Evolutionary conservation across 2,113 vertebrate species (phyloP).

Genomic region (Peromyscus polionotus): DNA sequence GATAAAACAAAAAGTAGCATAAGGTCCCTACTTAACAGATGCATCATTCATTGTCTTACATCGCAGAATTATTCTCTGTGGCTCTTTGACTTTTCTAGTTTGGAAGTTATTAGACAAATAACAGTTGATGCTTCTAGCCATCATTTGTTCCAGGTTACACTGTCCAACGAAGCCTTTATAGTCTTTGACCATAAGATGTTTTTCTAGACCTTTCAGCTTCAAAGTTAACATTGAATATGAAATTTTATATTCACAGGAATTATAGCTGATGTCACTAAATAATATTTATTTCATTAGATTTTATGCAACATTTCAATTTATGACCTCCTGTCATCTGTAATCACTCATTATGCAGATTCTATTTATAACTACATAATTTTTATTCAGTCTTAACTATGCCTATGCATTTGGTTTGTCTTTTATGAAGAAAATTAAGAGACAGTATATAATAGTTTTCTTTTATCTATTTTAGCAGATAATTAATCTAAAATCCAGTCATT

Average conservation of each 20-base stretch:
- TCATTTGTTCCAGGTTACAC: background rate
- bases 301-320: conserved; percentile 19
- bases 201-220: conserved; percentile 3
- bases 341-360: conserved; percentile 23
- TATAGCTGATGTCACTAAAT: conserved; percentile 43
- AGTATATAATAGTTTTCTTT: background rate
- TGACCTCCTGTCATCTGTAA: conserved; percentile 5
- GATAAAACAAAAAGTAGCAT: background rate
- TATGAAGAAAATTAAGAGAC: conserved; percentile 14
- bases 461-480: conserved; percentile 60
- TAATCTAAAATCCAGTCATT: conserved; percentile 40
- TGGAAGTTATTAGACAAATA: background rate
- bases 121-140: background rate
- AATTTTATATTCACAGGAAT: conserved; percentile 2
- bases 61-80: background rate
- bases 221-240: conserved; percentile 14
- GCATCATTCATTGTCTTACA: background rate
- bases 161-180: background rate
- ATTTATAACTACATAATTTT: background rate
- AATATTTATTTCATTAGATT: conserved; percentile 47
- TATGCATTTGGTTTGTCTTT: conserved; percentile 50
- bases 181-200: background rate
- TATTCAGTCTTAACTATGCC: background rate
- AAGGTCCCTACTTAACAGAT: background rate
- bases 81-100: background rate